Evolutionary conservation across 1,140 invertebrate genomes (phyloP).

Genomic region (Papilio aristodemus): DNA sequence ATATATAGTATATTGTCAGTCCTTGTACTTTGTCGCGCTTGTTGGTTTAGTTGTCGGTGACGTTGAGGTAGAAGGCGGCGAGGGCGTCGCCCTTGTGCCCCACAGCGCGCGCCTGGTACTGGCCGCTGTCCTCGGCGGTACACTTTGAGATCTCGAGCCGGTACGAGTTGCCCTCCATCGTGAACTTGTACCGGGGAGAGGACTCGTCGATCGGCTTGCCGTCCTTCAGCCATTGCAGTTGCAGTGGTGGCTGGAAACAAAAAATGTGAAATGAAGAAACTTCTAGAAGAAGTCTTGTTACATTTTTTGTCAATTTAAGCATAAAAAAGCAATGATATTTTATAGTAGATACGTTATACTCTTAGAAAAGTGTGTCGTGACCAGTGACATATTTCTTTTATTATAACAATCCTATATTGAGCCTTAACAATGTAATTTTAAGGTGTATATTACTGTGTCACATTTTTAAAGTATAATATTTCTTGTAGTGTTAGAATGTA

Average conservation of each 20-base stretch:
- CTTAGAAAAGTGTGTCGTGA: too few species aligned
- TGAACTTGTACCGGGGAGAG: slow-evolving; percentile 90
- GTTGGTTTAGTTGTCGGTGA: slow-evolving; percentile 76
- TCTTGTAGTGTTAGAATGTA: too few species aligned
- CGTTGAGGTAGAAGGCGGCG: slow-evolving; percentile 93
- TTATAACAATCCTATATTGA: too few species aligned
- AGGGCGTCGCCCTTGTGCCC: slow-evolving; percentile 90
- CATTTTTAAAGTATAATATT: too few species aligned
- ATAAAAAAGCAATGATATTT: too few species aligned
- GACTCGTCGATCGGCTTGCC: slow-evolving; percentile 90
- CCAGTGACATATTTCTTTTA: too few species aligned
- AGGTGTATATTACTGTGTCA: too few species aligned
- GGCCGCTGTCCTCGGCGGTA: slow-evolving; percentile 90
- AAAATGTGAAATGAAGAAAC: too few species aligned
- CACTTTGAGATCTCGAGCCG: slow-evolving; percentile 88
- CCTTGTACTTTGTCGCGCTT: slow-evolving; percentile 39
- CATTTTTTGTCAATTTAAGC: too few species aligned
- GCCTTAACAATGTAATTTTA: too few species aligned
- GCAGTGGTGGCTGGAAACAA: slow-evolving; percentile 76
- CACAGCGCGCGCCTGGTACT: slow-evolving; percentile 93
- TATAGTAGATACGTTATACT: too few species aligned
- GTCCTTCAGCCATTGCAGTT: slow-evolving; percentile 93
- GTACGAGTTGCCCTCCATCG: slow-evolving; percentile 88
- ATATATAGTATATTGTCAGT: slow-evolving; percentile 48
- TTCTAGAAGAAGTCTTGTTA: too few species aligned